Conservation (phyloP, 2,797 vertebrate genomes). For the Mus minutoides region DNA sequence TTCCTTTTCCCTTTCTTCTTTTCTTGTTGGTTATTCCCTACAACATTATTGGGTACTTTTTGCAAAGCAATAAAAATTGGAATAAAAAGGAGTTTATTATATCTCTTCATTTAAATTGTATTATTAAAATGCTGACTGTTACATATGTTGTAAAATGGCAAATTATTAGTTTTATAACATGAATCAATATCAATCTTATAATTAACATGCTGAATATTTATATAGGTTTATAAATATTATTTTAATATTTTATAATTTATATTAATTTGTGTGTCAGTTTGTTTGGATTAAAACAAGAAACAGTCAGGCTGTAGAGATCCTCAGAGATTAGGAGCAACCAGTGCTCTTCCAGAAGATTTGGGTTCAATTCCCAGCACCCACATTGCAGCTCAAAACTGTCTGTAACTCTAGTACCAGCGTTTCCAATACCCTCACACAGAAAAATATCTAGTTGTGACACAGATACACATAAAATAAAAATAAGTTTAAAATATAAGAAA, state of each 20-base stretch:
- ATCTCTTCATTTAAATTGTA: neutral
- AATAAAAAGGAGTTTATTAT: neutral
- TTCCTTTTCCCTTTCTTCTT: neutral
- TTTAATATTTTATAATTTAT: slow-evolving; percentile 4
- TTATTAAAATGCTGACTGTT: neutral
- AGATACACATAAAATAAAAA: neutral
- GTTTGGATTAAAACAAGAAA: neutral
- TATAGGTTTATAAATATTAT: neutral
- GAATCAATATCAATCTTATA: neutral
- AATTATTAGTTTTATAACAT: slow-evolving; percentile 8
- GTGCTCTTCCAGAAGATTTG: neutral
- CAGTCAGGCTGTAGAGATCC: neutral
- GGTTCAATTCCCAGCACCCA: neutral
- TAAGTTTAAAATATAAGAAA: neutral
- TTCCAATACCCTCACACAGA: neutral
- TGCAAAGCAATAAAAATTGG: slow-evolving; percentile 44
- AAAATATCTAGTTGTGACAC: neutral
- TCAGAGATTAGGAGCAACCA: neutral
- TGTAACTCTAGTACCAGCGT: neutral
- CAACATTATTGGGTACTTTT: neutral
- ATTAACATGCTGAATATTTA: neutral
- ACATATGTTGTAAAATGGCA: neutral
- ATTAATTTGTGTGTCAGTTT: slow-evolving; percentile 30
- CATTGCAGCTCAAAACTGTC: neutral
- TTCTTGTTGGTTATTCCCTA: neutral